These are phyloP conservation scores for Columba guinea DNA, from an alignment of 2,797 vertebrate genomes.

Conservation along the genomic window DNA sequence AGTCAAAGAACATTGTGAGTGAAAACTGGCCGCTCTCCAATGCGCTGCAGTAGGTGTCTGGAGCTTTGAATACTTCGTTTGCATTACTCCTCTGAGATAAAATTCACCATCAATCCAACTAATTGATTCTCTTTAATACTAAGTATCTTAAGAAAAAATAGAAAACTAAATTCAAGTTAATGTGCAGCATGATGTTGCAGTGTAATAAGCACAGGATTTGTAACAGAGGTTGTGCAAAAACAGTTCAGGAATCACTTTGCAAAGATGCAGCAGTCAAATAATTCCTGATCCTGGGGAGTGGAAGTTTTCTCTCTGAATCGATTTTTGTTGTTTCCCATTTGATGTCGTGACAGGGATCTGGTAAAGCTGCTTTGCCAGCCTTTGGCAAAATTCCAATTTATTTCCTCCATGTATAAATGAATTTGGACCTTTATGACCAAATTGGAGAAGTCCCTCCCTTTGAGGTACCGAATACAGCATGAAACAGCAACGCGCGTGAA, in stretches of 20 bases:
- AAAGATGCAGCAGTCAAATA: not conserved
- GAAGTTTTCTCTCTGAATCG: not conserved
- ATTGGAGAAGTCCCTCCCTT: not conserved
- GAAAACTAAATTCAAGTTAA: not conserved
- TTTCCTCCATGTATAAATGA: not conserved
- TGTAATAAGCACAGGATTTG: not conserved
- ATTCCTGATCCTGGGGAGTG: not conserved
- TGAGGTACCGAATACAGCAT: not conserved
- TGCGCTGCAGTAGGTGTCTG: slow-evolving; percentile 39
- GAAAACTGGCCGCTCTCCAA: slow-evolving; percentile 72
- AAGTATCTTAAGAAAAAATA: not conserved
- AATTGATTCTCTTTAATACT: not conserved
- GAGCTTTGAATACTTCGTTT: slow-evolving; percentile 5
- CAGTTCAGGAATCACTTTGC: not conserved
- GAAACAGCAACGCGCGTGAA: not conserved
- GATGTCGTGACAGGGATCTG: not conserved
- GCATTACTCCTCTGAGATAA: slow-evolving; percentile 39
- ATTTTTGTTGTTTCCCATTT: not conserved
- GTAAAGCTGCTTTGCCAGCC: not conserved
- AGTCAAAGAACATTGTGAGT: slow-evolving; percentile 67
- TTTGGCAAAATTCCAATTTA: not conserved
- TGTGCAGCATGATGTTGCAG: not conserved
- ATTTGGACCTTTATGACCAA: not conserved
- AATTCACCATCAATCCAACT: slow-evolving; percentile 35
- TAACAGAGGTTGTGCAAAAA: not conserved